phyloP scores from a whole-genome alignment of 2,797 vertebrate species.

The Yasuhikotakia modesta region DNA sequence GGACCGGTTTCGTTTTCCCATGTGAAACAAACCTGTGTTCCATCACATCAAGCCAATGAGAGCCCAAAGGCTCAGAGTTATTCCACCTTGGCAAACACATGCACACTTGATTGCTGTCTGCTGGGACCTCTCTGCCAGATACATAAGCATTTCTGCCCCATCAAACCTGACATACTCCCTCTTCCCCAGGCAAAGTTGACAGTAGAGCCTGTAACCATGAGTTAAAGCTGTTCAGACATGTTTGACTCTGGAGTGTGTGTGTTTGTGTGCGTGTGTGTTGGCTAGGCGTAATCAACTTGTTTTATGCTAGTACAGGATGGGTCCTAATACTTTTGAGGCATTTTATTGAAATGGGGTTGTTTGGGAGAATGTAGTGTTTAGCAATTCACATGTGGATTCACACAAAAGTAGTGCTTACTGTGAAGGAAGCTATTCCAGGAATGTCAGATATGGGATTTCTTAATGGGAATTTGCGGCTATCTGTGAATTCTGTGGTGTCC shows the following conservation, averaged over 20 bases:
- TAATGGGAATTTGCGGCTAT: conserved; percentile 38
- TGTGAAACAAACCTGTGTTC: conserved; percentile 26
- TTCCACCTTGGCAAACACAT: conserved; percentile 28
- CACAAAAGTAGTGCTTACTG: background rate
- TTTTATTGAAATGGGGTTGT: background rate
- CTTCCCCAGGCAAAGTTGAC: conserved; percentile 25
- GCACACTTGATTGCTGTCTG: conserved; percentile 43
- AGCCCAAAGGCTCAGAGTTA: conserved; percentile 8
- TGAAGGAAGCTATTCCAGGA: conserved; percentile 32
- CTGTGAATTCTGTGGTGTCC: conserved; percentile 48
- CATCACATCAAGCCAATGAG: conserved; percentile 37
- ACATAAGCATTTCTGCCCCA: conserved; percentile 43
- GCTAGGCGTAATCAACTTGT: conserved; percentile 2
- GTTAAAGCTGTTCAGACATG: conserved; percentile 30
- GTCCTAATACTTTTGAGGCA: background rate
- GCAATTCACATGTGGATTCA: conserved; percentile 1
- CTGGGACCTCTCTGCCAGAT: conserved; percentile 28
- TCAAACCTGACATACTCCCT: conserved; percentile 41
- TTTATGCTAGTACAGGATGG: background rate
- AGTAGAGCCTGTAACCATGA: conserved; percentile 7
- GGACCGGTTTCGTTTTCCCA: conserved; percentile 22
- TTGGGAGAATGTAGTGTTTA: background rate
- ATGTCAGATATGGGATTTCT: conserved; percentile 39
- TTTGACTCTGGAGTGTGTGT: conserved; percentile 24
- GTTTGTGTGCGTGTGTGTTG: conserved; percentile 20